A percentile compares a stretch with the other conserved stretches of the same genome.
These are phyloP conservation scores for Drosophila affinis DNA, from an alignment of 2,888 invertebrate species.

Conservation along the genomic window DNA sequence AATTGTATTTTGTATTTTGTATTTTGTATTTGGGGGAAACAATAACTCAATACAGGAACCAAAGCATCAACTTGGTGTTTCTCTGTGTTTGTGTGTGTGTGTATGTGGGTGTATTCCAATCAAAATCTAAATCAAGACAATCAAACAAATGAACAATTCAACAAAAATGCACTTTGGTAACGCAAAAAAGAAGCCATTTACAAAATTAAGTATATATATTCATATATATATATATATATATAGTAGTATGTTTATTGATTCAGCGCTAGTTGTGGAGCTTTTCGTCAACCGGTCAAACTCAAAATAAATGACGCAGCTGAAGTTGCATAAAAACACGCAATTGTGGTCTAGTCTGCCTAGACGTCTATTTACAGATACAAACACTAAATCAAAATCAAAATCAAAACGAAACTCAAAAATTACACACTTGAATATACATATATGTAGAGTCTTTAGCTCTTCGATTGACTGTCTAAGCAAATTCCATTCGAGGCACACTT, in stretches of 20 bases:
- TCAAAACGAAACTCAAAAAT: constrained; percentile 27
- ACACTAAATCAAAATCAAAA: constrained; percentile 32
- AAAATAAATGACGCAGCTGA: constrained; percentile 66
- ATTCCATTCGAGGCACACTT: constrained; percentile 18
- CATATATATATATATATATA: constrained; percentile 3
- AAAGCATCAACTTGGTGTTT: constrained; percentile 52
- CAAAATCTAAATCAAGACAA: constrained; percentile 33
- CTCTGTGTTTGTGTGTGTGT: constrained; percentile 27
- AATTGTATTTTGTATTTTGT: constrained; percentile 9
- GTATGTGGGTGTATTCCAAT: constrained; percentile 48
- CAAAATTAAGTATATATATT: constrained; percentile 24
- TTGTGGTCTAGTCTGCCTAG: constrained; percentile 23
- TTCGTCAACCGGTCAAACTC: constrained; percentile 36
- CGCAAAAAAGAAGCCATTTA: constrained; percentile 52
- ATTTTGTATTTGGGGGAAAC: constrained; percentile 12
- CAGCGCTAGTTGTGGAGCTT: constrained; percentile 41
- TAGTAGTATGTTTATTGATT: constrained; percentile 26
- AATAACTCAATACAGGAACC: constrained; percentile 60
- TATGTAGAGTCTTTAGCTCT: constrained; percentile 19
- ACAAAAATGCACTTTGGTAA: constrained; percentile 56
- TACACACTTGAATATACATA: constrained; percentile 12
- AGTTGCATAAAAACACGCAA: constrained; percentile 74
- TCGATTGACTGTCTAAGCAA: constrained; percentile 6
- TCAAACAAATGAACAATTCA: constrained; percentile 59
- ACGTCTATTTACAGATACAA: constrained; percentile 34